Percentiles rank a stretch among this genome's conserved stretches.
phyloP scores from a whole-genome alignment of 2,797 vertebrate species.

The Microctenopoma steveboyesi region DNA sequence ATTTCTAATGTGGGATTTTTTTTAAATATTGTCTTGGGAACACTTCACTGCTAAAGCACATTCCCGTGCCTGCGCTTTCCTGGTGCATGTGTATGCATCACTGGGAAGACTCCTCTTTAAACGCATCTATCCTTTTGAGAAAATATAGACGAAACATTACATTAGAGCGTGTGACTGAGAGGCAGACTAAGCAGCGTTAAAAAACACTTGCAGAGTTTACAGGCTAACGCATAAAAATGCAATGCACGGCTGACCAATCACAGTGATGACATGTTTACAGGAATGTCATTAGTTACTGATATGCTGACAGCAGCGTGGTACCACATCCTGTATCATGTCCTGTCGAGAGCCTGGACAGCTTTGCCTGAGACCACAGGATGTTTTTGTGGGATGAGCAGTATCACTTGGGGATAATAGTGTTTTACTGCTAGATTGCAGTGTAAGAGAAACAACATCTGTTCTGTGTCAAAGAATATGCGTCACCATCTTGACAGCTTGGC shows the following conservation, averaged over 20 bases:
- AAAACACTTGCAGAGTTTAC: not conserved
- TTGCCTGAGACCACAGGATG: constrained; percentile 69
- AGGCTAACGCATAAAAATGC: not conserved
- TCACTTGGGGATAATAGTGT: constrained; percentile 72
- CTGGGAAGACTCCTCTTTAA: not conserved
- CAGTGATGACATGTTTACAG: constrained; percentile 49
- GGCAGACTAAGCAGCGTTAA: not conserved
- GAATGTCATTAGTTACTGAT: constrained; percentile 61
- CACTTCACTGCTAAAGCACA: constrained; percentile 5
- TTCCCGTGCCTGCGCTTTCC: not conserved
- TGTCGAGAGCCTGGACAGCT: constrained; percentile 62
- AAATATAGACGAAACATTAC: not conserved
- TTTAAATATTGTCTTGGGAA: not conserved
- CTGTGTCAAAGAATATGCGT: constrained; percentile 66
- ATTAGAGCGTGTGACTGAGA: not conserved
- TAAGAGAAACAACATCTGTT: constrained; percentile 77
- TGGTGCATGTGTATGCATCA: constrained; percentile 5
- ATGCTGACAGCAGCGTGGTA: constrained; percentile 67
- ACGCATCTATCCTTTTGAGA: not conserved
- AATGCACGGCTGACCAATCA: constrained; percentile 30
- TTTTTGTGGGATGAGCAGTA: constrained; percentile 75
- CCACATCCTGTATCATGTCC: constrained; percentile 68
- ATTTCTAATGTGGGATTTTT: not conserved
- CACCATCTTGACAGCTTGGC: constrained; percentile 71
- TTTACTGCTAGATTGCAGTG: constrained; percentile 67